Conservation (phyloP, 2,797 vertebrate genomes). For the Hemibagrus guttatus region DNA sequence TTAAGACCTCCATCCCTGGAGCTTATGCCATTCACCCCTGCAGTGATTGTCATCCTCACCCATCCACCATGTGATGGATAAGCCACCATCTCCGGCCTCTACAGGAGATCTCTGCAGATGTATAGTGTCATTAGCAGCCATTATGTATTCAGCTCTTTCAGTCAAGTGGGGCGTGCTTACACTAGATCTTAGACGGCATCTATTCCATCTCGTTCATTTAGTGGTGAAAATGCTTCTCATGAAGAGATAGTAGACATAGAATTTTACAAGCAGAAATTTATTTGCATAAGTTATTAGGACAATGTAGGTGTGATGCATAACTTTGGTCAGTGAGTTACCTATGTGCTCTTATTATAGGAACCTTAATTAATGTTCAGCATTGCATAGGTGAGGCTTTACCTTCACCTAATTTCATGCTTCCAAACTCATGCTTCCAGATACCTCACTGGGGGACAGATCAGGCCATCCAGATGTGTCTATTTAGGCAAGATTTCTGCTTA, state of each 20-base stretch:
- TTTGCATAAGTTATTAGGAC: neutral
- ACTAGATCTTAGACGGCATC: slow-evolving; percentile 26
- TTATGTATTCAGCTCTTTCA: slow-evolving; percentile 48
- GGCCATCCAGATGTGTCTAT: slow-evolving; percentile 7
- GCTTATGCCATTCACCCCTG: slow-evolving; percentile 46
- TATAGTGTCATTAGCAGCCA: slow-evolving; percentile 53
- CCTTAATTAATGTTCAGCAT: neutral
- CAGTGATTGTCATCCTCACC: slow-evolving; percentile 30
- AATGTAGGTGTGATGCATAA: neutral
- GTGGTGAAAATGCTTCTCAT: slow-evolving; percentile 5
- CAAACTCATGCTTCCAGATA: neutral
- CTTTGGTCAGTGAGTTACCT: neutral
- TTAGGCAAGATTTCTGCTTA: neutral
- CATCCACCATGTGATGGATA: slow-evolving; percentile 48
- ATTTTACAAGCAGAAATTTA: neutral
- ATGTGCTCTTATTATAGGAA: neutral
- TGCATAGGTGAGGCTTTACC: neutral
- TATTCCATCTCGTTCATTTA: neutral
- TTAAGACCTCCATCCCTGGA: slow-evolving; percentile 58
- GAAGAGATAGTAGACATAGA: neutral
- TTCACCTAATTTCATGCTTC: slow-evolving; percentile 2
- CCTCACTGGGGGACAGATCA: neutral
- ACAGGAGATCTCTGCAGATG: slow-evolving; percentile 47
- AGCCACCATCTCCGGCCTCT: slow-evolving; percentile 34
- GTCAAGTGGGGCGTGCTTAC: slow-evolving; percentile 1